phyloP scores from a whole-genome alignment of 2,888 invertebrate genomes.

The Drosophila colorata region DNA sequence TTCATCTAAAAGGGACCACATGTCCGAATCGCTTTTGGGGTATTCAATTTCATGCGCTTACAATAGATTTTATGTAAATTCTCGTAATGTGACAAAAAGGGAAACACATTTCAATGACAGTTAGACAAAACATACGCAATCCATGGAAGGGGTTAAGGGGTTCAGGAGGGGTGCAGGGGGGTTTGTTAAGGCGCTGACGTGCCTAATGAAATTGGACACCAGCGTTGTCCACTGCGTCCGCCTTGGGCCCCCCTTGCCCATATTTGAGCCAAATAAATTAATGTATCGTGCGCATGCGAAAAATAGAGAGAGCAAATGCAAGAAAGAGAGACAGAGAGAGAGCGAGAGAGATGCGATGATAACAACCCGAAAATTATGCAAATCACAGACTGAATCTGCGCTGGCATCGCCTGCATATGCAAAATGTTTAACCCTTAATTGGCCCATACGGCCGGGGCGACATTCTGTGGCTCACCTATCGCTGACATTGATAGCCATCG shows the following conservation, averaged over 20 bases:
- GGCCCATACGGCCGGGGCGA: conserved; percentile 66
- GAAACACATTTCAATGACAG: conserved; percentile 84
- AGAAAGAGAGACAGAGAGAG: neutral
- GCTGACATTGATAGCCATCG: conserved; percentile 78
- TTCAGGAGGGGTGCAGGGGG: conserved; percentile 1
- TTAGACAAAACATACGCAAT: conserved; percentile 77
- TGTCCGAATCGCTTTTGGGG: conserved; percentile 62
- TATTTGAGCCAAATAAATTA: conserved; percentile 71
- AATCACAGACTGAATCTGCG: conserved; percentile 60
- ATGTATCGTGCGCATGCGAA: conserved; percentile 65
- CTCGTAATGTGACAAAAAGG: conserved; percentile 78
- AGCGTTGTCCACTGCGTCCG: conserved; percentile 47
- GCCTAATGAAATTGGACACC: conserved; percentile 82
- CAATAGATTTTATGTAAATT: conserved; percentile 80
- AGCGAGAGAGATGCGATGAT: conserved; percentile 25
- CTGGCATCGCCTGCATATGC: conserved; percentile 55
- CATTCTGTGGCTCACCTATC: conserved; percentile 72
- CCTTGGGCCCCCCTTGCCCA: conserved; percentile 8
- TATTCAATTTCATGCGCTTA: conserved; percentile 74
- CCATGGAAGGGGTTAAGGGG: conserved; percentile 13
- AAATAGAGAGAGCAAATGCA: conserved; percentile 2
- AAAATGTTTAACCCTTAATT: conserved; percentile 83
- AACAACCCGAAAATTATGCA: conserved; percentile 75
- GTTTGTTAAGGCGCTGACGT: conserved; percentile 49
- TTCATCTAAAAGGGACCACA: conserved; percentile 57